Conservation (phyloP, 2,888 invertebrate species). For the Strigamia maritima region DNA sequence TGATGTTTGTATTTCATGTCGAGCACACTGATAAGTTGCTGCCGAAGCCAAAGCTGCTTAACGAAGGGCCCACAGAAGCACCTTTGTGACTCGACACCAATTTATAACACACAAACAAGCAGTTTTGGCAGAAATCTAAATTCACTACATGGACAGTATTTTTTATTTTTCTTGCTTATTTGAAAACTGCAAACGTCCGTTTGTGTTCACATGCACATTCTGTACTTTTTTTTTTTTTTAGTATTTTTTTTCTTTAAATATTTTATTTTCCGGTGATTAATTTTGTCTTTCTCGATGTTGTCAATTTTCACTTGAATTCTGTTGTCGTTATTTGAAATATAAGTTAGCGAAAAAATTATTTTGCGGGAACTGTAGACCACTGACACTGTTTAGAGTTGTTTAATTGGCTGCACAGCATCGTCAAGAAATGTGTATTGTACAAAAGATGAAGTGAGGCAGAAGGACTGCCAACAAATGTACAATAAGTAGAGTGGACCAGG, state of each 20-base stretch:
- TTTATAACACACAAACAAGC: constrained; percentile 15
- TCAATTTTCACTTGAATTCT: background rate
- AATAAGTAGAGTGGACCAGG: background rate
- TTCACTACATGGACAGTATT: constrained; percentile 15
- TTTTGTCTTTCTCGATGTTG: background rate
- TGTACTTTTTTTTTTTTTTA: background rate
- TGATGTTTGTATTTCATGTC: constrained; percentile 10
- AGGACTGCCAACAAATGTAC: background rate
- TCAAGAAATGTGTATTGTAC: constrained; percentile 10
- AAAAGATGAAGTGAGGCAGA: background rate
- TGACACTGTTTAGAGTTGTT: constrained; percentile 15
- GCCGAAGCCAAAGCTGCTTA: constrained; percentile 15
- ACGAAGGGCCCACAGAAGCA: constrained; percentile 6
- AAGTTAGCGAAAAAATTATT: constrained; percentile 9
- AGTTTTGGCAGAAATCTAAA: constrained; percentile 15
- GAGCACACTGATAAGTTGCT: constrained; percentile 9
- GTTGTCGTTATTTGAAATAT: background rate
- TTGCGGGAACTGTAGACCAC: constrained; percentile 15
- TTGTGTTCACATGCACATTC: background rate
- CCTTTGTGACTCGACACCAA: constrained; percentile 12
- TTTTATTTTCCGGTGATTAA: background rate
- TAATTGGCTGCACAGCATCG: background rate
- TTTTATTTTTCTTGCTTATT: constrained; percentile 13
- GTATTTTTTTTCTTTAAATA: background rate
- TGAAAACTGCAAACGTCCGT: background rate